phyloP scores from a whole-genome alignment of 2,888 invertebrate genomes.

The Neoaliturus tenellus region DNA sequence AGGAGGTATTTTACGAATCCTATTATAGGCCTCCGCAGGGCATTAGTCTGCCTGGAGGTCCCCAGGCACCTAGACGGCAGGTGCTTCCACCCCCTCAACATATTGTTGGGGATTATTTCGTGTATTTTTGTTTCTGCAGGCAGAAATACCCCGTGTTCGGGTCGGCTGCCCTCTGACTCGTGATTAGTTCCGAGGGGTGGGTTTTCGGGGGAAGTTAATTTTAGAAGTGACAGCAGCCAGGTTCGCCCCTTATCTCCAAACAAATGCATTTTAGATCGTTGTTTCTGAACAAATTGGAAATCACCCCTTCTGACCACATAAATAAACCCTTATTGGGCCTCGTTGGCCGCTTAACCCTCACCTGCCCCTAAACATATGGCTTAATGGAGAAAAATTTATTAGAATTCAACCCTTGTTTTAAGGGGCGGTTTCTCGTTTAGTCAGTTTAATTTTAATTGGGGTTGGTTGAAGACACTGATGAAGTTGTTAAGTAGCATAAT shows the following conservation, averaged over 20 bases:
- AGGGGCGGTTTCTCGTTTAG: neutral
- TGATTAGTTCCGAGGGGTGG: constrained; percentile 52
- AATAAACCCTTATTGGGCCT: constrained; percentile 46
- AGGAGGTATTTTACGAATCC: constrained; percentile 40
- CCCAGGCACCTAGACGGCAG: constrained; percentile 13
- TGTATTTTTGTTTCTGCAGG: constrained; percentile 51
- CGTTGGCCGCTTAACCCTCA: constrained; percentile 43
- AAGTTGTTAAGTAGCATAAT: neutral
- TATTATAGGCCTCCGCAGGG: constrained; percentile 36
- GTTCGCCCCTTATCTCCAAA: constrained; percentile 35
- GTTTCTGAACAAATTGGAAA: constrained; percentile 37
- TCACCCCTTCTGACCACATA: constrained; percentile 53
- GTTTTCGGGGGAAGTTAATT: constrained; percentile 45
- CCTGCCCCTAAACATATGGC: constrained; percentile 39
- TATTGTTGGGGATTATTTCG: constrained; percentile 24
- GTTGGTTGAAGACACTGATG: no score
- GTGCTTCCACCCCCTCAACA: constrained; percentile 19
- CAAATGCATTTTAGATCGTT: constrained; percentile 43
- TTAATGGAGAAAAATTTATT: constrained; percentile 12
- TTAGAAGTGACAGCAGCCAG: constrained; percentile 42
- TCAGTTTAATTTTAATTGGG: neutral
- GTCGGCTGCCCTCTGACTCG: neutral
- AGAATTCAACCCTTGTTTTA: neutral
- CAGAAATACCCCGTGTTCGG: constrained; percentile 12
- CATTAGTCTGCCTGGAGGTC: constrained; percentile 21